phyloP scores from a whole-genome alignment of 2,888 invertebrate genomes.

The Pheosia tremula region DNA sequence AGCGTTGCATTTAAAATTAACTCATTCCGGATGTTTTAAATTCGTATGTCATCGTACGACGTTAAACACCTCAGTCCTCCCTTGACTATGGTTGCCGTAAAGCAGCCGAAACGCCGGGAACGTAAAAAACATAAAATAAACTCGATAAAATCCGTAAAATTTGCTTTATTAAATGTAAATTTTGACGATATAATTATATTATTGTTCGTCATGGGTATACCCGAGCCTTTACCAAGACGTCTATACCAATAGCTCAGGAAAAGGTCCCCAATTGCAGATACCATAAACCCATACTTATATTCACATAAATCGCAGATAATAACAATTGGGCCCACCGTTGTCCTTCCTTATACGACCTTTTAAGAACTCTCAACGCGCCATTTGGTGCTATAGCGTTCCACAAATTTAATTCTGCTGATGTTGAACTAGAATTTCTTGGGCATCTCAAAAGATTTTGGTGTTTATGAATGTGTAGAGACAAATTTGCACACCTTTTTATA shows the following conservation, averaged over 20 bases:
- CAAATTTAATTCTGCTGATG: conserved; percentile 36
- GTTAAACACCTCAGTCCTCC: no score
- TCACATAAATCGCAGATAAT: conserved; percentile 61
- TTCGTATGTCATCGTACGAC: no score
- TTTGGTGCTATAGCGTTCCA: conserved; percentile 28
- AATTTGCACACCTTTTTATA: conserved; percentile 13
- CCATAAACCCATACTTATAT: conserved; percentile 58
- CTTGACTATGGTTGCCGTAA: no score
- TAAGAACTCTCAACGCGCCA: conserved; percentile 41
- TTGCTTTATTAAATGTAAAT: no score
- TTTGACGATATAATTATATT: no score
- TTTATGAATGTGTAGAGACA: background rate
- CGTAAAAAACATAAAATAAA: no score
- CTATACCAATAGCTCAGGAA: conserved; percentile 40
- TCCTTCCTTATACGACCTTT: conserved; percentile 48
- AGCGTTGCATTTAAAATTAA: no score
- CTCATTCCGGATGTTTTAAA: no score
- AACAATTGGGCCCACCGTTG: conserved; percentile 52
- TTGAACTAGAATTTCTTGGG: conserved; percentile 5
- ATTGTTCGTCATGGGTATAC: conserved; percentile 3
- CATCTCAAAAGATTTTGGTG: background rate
- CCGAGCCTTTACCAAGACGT: conserved; percentile 23
- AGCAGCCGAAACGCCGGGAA: no score
- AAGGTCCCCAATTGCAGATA: conserved; percentile 47
- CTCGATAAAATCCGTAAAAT: no score